These are phyloP conservation scores for Xestobium rufovillosum DNA, from an alignment of 2,888 invertebrate species.

Conservation along the genomic window DNA sequence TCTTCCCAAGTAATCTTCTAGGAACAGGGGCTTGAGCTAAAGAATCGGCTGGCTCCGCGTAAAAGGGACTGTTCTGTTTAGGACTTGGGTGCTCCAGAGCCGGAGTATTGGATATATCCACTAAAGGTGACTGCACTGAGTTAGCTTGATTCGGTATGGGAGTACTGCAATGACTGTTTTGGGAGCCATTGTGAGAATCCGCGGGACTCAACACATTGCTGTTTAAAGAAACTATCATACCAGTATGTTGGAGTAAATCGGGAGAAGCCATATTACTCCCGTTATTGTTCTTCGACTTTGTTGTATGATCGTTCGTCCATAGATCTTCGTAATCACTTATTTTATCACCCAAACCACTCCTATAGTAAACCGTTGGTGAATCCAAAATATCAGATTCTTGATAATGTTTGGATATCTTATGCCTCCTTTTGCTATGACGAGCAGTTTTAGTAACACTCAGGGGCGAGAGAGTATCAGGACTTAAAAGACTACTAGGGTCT, in stretches of 20 bases:
- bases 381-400: conserved; percentile 78
- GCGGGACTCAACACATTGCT: conserved; percentile 45
- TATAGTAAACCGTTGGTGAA: conserved; percentile 73
- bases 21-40: conserved; percentile 46
- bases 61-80: conserved; percentile 79
- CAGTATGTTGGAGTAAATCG: conserved; percentile 41
- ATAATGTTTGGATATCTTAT: conserved; percentile 65
- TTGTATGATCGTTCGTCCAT: conserved; percentile 60
- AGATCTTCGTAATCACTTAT: conserved; percentile 93
- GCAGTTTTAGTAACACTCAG: conserved; percentile 50
- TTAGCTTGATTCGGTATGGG: conserved; percentile 28
- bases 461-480: conserved; percentile 42
- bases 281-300: conserved; percentile 26
- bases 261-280: conserved; percentile 34
- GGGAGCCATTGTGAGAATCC: conserved; percentile 31
- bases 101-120: conserved; percentile 7
- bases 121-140: conserved; percentile 16
- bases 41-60: conserved; percentile 84
- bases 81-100: conserved; percentile 24
- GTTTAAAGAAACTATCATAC: conserved; percentile 52
- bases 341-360: conserved; percentile 84
- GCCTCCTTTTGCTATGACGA: conserved; percentile 39
- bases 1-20: conserved; percentile 30
- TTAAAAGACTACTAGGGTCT: conserved; percentile 43
- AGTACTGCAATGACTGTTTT: conserved; percentile 33